These are phyloP conservation scores for Atrichornis clamosus DNA, from an alignment of 2,113 vertebrate genomes.

Conservation along the genomic window DNA sequence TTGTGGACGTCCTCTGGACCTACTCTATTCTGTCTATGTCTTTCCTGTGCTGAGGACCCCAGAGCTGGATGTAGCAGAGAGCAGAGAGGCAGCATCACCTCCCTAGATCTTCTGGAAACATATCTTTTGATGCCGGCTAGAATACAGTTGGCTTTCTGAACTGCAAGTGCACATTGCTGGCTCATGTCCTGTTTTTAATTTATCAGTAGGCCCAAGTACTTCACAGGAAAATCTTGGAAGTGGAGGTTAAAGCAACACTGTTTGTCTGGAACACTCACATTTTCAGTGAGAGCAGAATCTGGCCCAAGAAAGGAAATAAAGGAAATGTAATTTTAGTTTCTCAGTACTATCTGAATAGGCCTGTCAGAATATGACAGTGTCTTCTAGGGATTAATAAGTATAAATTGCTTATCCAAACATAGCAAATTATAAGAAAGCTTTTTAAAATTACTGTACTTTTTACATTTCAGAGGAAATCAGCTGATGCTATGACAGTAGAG, in stretches of 20 bases:
- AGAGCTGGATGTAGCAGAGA: rapidly evolving
- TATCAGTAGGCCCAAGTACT: background rate
- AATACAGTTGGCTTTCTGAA: rapidly evolving
- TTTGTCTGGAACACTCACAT: background rate
- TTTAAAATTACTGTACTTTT: background rate
- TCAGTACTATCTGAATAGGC: background rate
- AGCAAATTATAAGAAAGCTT: background rate
- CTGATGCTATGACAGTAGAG: background rate
- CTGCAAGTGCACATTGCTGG: rapidly evolving
- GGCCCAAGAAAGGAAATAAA: background rate
- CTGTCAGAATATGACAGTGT: background rate
- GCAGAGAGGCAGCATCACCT: background rate
- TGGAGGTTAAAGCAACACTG: background rate
- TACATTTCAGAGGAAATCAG: background rate
- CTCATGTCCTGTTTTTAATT: background rate
- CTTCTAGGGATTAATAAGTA: background rate
- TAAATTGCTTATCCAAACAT: conserved; percentile 13
- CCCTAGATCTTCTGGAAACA: rapidly evolving
- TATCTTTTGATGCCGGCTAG: background rate
- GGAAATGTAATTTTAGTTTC: background rate
- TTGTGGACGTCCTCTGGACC: rapidly evolving
- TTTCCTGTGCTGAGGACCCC: background rate
- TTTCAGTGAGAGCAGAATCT: background rate
- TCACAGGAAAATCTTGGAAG: background rate
- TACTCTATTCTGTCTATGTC: rapidly evolving